Evolutionary conservation across 1,140 invertebrate genomes (phyloP), one percentile per base, ranked within the genome.

Genomic region (Cotesia glomerata): DNA sequence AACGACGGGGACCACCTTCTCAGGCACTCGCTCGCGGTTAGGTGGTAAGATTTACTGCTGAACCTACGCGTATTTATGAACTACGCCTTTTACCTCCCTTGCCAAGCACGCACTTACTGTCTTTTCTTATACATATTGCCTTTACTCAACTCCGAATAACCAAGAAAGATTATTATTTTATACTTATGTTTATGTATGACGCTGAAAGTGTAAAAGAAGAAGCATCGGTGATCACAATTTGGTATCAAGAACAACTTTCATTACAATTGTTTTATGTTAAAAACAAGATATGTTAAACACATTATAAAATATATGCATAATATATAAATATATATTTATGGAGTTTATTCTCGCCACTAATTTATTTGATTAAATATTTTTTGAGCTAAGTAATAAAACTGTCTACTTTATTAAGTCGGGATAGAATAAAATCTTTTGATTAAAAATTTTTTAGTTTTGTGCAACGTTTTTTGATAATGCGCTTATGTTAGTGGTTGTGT

Each of bases 21-120:
- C 78, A 75, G 77, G 77, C 77, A 79, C 75, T 76, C 79, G 79
- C 76, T 78, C 79, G 76, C 79, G 79, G 80, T 45, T 82, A 81
- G 83, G 82, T 81, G 79, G 78, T 77, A 83, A 85, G 85, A 86
- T 86, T 86, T 86, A 86, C 84, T 84, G 82, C 82, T 81, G 76
- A 81, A 82, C 76, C 77, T 74, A 71, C 74, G 79, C 82, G 83
- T 86, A 86, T 87, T 87, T 86, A 87, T 87, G 84, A 85, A 87
- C 85, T 86, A 79, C 81, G 77, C 79, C 72, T 45, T 45, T 68
- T 59, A 34, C 18, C 62, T 64, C 34, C 62, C n/a, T 35, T 45
- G 62, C 18, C 13, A n/a, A 36, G 62, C 62, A 64, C 34, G 62
- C 62, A 64, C 34, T 34, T 13, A 61, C 58, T 61, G 58, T 11